Conservation (phyloP, 2,888 invertebrate genomes). For the Athalia circularis region DNA sequence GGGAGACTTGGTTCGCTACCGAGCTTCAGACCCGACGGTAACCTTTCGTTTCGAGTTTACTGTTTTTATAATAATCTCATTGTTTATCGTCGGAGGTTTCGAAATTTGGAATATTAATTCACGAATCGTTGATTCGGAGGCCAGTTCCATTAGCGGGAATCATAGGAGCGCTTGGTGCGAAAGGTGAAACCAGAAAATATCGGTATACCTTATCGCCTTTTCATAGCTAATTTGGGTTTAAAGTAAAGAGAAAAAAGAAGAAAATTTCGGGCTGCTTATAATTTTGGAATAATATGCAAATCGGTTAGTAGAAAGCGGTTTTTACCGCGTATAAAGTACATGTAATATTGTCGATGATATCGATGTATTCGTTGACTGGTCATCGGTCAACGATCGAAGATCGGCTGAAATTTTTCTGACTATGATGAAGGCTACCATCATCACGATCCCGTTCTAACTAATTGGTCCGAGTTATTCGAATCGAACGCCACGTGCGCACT, state of each 20-base stretch:
- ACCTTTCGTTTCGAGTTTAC: too few relatives aligned
- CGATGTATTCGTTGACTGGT: constrained; percentile 24
- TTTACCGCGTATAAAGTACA: not conserved
- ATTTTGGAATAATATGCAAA: constrained; percentile 32
- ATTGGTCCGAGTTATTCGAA: constrained; percentile 57
- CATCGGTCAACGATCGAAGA: constrained; percentile 34
- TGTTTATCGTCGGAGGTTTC: too few relatives aligned
- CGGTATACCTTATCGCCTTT: not conserved
- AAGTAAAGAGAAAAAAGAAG: too few relatives aligned
- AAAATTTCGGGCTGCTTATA: not conserved
- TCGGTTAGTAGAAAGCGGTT: constrained; percentile 31
- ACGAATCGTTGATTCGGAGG: too few relatives aligned
- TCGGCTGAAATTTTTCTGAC: not conserved
- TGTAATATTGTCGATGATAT: constrained; percentile 4
- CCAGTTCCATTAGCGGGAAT: too few relatives aligned
- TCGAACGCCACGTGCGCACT: constrained; percentile 64
- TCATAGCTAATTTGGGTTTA: too few relatives aligned
- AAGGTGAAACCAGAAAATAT: too few relatives aligned
- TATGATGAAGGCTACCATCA: not conserved
- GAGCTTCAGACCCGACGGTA: not conserved
- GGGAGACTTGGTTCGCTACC: constrained; percentile 18
- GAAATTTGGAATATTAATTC: too few relatives aligned
- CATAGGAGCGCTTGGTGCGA: too few relatives aligned
- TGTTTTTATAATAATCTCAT: too few relatives aligned
- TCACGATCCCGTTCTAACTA: constrained; percentile 53